Conservation (phyloP, 2,797 vertebrate genomes). For the Cygnus olor region DNA sequence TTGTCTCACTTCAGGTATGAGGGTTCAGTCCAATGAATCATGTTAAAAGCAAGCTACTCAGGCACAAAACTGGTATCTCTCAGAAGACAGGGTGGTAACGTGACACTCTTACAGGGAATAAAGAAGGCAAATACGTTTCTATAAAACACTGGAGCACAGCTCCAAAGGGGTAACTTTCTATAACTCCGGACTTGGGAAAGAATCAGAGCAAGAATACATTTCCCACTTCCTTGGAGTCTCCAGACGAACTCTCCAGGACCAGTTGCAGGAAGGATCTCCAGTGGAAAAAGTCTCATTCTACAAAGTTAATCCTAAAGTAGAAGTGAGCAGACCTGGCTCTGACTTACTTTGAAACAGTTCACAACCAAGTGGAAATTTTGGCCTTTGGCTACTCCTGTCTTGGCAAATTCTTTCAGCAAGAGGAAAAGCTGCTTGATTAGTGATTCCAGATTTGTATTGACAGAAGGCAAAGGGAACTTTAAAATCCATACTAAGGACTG, state of each 20-base stretch:
- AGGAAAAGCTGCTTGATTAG: constrained; percentile 91
- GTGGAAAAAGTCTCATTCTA: not conserved
- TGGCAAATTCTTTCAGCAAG: constrained; percentile 94
- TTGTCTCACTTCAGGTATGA: not conserved
- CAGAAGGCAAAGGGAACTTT: constrained; percentile 90
- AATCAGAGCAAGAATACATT: not conserved
- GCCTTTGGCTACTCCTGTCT: constrained; percentile 89
- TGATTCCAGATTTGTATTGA: constrained; percentile 77
- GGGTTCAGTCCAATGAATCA: not conserved
- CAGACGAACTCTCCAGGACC: not conserved
- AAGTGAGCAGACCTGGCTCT: not conserved
- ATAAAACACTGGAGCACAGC: not conserved
- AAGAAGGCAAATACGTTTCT: not conserved
- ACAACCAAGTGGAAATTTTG: constrained; percentile 94
- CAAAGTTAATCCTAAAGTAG: not conserved
- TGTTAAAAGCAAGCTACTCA: not conserved
- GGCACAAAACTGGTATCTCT: not conserved
- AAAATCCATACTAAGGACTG: constrained; percentile 89
- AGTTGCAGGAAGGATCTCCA: not conserved
- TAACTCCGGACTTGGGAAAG: not conserved
- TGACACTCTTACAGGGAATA: not conserved
- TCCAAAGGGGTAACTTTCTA: not conserved
- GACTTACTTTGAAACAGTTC: constrained; percentile 95
- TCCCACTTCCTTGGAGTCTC: not conserved
- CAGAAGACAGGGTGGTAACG: not conserved